A percentile compares a stretch with the other conserved stretches of the same genome.
phyloP scores from a whole-genome alignment of 2,113 vertebrate genomes.

The Martes martes region DNA sequence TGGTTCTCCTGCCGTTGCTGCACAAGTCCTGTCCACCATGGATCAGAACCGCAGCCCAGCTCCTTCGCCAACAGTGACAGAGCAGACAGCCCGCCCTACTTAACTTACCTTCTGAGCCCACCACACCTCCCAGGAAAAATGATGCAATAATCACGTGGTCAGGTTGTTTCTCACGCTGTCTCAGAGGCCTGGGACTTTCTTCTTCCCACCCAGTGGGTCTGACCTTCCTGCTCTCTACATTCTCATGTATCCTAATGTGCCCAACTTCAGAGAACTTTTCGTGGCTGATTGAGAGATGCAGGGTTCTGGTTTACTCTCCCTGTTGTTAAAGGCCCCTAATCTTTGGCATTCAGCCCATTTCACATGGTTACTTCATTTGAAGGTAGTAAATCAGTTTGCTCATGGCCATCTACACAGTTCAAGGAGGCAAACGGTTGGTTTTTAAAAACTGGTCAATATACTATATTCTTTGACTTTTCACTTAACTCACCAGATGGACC shows the following conservation, averaged over 20 bases:
- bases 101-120: not conserved
- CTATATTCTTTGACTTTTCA: not conserved
- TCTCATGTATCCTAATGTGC: not conserved
- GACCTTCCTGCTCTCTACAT: not conserved
- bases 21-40: not conserved
- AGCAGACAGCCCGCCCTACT: not conserved
- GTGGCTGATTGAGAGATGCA: not conserved
- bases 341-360: not conserved
- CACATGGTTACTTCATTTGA: not conserved
- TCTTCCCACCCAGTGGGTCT: not conserved
- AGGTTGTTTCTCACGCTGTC: not conserved
- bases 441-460: not conserved
- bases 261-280: not conserved
- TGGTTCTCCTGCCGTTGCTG: not conserved
- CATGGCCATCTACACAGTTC: not conserved
- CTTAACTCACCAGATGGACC: not conserved
- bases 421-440: not conserved
- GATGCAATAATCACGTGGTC: not conserved
- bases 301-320: not conserved
- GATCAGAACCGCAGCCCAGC: not conserved
- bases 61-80: not conserved
- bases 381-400: not conserved
- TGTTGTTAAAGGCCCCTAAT: not conserved
- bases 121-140: not conserved
- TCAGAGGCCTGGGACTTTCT: not conserved